Evolutionary conservation across 37 sponge, comb jelly and placozoan genomes (phyloP).

Genomic region (Eunapius fragilis): DNA sequence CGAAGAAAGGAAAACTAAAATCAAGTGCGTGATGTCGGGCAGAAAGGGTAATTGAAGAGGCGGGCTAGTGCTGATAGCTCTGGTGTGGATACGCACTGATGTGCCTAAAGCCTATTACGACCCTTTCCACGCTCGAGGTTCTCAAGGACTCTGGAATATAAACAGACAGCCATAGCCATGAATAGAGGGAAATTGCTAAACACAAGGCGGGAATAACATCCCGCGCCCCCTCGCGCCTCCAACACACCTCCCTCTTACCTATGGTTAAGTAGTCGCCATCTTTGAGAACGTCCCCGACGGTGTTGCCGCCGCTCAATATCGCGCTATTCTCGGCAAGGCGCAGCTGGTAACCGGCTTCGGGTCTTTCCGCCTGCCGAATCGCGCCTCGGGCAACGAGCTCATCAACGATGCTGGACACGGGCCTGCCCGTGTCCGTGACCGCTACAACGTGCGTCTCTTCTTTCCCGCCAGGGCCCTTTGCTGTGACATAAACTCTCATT

Average conservation of each 20-base stretch:
- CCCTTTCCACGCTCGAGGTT: no score
- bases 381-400: neutral
- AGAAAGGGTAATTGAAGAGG: no score
- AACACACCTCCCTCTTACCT: no score
- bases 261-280: slow-evolving; percentile 57
- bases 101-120: no score
- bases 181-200: no score
- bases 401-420: slow-evolving; percentile 4
- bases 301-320: slow-evolving; percentile 19
- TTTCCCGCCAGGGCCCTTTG: neutral
- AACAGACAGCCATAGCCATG: no score
- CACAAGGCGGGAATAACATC: no score
- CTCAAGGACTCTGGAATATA: neutral
- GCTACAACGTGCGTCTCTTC: slow-evolving; percentile 12
- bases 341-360: slow-evolving; percentile 1
- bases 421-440: neutral
- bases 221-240: no score
- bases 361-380: neutral
- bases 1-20: neutral
- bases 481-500: slow-evolving; percentile 38
- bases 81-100: no score
- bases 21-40: no score
- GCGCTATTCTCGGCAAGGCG: slow-evolving; percentile 39
- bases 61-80: no score
- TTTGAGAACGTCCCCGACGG: slow-evolving; percentile 37